phyloP scores from a whole-genome alignment of 30 jellyfish, hydroid and myxozoan genomes.

The Nemopilema nomurai region DNA sequence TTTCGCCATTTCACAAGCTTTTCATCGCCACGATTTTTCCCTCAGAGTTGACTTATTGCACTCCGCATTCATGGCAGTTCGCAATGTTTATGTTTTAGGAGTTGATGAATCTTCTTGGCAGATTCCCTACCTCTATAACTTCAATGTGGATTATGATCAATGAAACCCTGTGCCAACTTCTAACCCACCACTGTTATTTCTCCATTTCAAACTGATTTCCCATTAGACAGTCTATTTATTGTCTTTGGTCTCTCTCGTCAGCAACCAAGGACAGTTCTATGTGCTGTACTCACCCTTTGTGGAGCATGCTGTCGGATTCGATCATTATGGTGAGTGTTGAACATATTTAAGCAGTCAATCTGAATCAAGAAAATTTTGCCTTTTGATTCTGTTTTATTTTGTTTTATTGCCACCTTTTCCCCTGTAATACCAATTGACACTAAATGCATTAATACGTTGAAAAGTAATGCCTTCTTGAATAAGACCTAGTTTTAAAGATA shows the following conservation, averaged over 20 bases:
- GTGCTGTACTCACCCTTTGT: conserved; percentile 60
- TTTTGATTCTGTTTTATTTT: no score
- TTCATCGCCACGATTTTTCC: no score
- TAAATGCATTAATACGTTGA: no score
- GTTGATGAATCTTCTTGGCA: not conserved
- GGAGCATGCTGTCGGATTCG: conserved; percentile 64
- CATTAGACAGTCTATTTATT: no score
- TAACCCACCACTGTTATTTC: not conserved
- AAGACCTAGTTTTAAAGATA: no score
- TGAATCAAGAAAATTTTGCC: not conserved
- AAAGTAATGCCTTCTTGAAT: no score
- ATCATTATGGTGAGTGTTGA: conserved; percentile 51
- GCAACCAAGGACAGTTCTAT: conserved; percentile 58
- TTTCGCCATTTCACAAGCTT: not conserved
- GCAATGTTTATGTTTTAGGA: not conserved
- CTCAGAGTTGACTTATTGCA: no score
- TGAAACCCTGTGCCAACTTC: not conserved
- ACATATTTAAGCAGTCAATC: not conserved
- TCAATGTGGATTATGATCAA: not conserved
- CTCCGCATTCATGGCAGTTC: not conserved
- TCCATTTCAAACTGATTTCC: no score
- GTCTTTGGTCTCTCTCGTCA: not conserved
- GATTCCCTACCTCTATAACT: no score
- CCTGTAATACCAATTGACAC: no score
- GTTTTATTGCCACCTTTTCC: no score